Percentiles rank a stretch among this genome's conserved stretches.
phyloP scores from a whole-genome alignment of 2,113 vertebrate species.

The Perognathus longimembris region DNA sequence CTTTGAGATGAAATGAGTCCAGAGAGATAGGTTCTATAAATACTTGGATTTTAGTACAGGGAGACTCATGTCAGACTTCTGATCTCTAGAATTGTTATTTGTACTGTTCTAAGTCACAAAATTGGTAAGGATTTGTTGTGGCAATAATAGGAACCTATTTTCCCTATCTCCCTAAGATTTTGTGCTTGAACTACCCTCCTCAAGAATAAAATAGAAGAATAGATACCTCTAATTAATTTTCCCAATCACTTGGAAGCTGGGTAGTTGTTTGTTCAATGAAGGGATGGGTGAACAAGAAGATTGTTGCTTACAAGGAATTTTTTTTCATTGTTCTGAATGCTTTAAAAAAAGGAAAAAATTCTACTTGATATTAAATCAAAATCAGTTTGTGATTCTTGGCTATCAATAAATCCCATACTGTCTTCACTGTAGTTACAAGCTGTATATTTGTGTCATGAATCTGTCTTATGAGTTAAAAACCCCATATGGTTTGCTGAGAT shows the following conservation, averaged over 20 bases:
- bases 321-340: neutral
- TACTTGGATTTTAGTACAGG: neutral
- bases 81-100: neutral
- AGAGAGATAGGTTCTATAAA: neutral
- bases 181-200: neutral
- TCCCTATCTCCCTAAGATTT: neutral
- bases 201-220: neutral
- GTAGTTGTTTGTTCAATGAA: neutral
- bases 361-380: slow-evolving; percentile 32
- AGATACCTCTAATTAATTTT: neutral
- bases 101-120: neutral
- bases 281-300: neutral
- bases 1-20: neutral
- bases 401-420: neutral
- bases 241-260: neutral
- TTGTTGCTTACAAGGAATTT: neutral
- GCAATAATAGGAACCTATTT: neutral
- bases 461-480: slow-evolving; percentile 3
- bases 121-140: neutral
- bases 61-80: neutral
- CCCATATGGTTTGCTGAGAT: neutral
- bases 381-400: neutral
- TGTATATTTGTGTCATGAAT: neutral
- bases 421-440: neutral
- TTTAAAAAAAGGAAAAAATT: neutral